Base-by-base conservation (phyloP, 1,140 invertebrate genomes). In the Euwallacea fornicatus region DNA sequence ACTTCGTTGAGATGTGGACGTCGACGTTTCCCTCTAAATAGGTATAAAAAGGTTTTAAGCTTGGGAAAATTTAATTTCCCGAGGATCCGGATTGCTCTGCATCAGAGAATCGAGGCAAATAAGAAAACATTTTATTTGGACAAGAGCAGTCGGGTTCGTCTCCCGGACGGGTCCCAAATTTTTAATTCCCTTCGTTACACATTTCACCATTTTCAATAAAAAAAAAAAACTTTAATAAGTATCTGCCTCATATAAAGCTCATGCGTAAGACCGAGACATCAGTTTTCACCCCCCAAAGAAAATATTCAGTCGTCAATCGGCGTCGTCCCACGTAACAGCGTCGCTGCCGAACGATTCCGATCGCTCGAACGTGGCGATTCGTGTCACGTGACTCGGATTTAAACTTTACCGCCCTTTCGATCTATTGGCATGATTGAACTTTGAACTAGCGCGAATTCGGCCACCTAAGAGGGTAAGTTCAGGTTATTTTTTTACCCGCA, bases 71-170 rank as follows among this genome's bases (percentile, higher is more conserved):
- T 50, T 4, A 50, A 50, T 50, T 50, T 50, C 7, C 13, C 46
- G 9, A 10, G 13, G 13, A 50, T 50, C 46, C 46, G 46, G 46
- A 50, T 50, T 50, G 9, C 0, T 11, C 9, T 50, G 46, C 46
- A 50, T 50, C 7, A 50, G 46, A 13, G 13, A 50, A 50, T 50
- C 21, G 21, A 6, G 13, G 46, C 2, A 50, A 50, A 47, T 47
- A 47, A 47, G 46, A 47, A 47, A 47, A 50, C 7, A 50, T 50
- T 50, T 50, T 50, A 50, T 50, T 50, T 50, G 46, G 46, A 50
- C 46, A 50, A 50, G 46, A 33, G 21, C 21, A 33, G 21, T 4
- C 21, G 6, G 9, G 46, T 50, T 50, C 46, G 46, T 50, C 7
- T 50, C 21, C 21, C 9, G 13, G 46, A 50, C 46, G 46, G 9